phyloP scores from a whole-genome alignment of 2,888 invertebrate genomes.

The Spialia ferax region DNA sequence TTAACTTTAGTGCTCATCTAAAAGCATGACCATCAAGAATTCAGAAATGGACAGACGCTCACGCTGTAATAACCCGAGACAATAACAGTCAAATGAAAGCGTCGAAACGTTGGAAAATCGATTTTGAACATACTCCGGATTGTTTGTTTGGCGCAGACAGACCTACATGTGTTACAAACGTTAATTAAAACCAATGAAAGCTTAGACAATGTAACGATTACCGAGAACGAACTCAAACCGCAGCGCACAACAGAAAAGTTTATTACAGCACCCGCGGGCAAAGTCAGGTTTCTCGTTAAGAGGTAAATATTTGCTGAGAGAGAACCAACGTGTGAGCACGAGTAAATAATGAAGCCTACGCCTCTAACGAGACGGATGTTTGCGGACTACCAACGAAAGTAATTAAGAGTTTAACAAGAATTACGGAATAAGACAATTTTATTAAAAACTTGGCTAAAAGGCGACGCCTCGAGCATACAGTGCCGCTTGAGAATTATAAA shows the following conservation, averaged over 20 bases:
- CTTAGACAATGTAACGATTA: slow-evolving; percentile 58
- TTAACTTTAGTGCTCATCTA: not conserved
- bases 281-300: slow-evolving; percentile 81
- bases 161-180: slow-evolving; percentile 41
- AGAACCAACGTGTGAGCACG: slow-evolving; percentile 69
- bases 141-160: slow-evolving; percentile 23
- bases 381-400: slow-evolving; percentile 79
- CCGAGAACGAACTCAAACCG: slow-evolving; percentile 59
- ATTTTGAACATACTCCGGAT: slow-evolving; percentile 16
- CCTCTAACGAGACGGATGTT: slow-evolving; percentile 78
- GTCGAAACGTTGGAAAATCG: slow-evolving; percentile 24
- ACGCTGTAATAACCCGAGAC: slow-evolving; percentile 10
- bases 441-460: slow-evolving; percentile 54
- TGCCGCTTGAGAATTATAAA: not conserved
- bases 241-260: slow-evolving; percentile 78
- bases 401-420: slow-evolving; percentile 81
- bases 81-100: slow-evolving; percentile 30
- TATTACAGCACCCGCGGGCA: slow-evolving; percentile 72
- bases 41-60: not conserved
- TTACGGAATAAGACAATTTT: slow-evolving; percentile 69
- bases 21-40: not conserved
- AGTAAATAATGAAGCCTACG: slow-evolving; percentile 81
- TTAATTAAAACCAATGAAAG: slow-evolving; percentile 63
- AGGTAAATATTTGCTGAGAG: slow-evolving; percentile 78
- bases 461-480: slow-evolving; percentile 48